Conservation (phyloP, 2,113 vertebrate species). For the Zonotrichia leucophrys region DNA sequence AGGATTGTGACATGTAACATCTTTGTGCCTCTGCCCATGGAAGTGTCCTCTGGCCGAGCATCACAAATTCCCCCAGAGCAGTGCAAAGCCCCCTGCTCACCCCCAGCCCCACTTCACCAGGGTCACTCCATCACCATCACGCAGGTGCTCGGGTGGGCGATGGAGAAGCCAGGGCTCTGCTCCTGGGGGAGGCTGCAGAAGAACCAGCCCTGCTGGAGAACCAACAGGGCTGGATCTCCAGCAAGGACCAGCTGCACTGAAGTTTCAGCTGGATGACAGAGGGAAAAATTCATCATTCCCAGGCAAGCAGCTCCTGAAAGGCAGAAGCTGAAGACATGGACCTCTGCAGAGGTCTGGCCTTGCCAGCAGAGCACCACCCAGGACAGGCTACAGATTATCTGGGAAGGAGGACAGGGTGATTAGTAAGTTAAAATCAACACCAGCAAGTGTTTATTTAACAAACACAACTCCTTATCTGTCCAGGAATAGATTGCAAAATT, state of each 20-base stretch:
- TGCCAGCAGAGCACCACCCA: neutral
- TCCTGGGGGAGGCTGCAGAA: neutral
- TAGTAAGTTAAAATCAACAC: constrained; percentile 7
- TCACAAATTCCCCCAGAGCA: neutral
- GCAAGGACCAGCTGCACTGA: fast-evolving
- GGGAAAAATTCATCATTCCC: neutral
- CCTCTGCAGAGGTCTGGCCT: neutral
- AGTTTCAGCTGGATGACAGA: neutral
- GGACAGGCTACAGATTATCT: neutral
- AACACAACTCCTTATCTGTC: neutral
- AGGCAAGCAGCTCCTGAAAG: neutral
- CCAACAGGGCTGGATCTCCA: neutral
- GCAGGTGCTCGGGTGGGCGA: fast-evolving
- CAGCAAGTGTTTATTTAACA: neutral
- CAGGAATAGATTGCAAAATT: constrained; percentile 39
- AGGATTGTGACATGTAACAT: fast-evolving
- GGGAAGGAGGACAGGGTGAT: neutral
- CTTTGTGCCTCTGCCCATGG: neutral
- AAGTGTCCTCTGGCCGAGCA: neutral
- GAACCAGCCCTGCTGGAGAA: too few relatives aligned
- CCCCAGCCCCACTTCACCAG: neutral
- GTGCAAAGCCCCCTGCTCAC: neutral
- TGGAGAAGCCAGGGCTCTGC: fast-evolving
- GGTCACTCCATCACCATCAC: neutral
- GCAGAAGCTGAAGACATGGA: neutral